Evolutionary conservation across 2,888 invertebrate species (phyloP).

Genomic region (Diplazon laetatorius): DNA sequence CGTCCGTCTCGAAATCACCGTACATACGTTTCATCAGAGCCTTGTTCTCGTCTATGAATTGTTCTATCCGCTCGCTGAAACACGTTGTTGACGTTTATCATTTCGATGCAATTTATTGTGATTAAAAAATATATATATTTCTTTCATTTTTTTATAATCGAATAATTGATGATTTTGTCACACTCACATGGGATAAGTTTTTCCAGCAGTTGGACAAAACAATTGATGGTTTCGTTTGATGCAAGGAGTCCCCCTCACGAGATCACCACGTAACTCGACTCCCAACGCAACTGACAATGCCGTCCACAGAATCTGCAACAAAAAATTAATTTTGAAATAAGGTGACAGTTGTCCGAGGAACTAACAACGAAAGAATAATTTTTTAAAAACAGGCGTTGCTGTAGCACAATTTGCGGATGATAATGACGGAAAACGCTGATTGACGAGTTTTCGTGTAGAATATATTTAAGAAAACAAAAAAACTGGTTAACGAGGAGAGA

Average conservation of each 20-base stretch:
- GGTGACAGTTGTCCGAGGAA: too few species aligned
- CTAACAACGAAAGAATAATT: conserved; percentile 62
- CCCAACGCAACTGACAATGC: conserved; percentile 94
- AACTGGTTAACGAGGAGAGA: neutral
- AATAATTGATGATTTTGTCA: too few species aligned
- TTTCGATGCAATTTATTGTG: too few species aligned
- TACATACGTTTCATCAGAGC: conserved; percentile 97
- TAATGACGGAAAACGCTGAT: neutral
- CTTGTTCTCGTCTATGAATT: conserved; percentile 97
- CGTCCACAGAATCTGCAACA: conserved; percentile 93
- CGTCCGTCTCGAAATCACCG: conserved; percentile 91
- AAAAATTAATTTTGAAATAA: conserved; percentile 47
- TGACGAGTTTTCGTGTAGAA: conserved; percentile 16
- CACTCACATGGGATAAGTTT: conserved; percentile 95
- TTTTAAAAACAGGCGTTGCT: neutral
- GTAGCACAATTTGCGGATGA: too few species aligned
- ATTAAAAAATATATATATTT: too few species aligned
- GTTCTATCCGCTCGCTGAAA: conserved; percentile 93
- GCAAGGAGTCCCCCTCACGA: conserved; percentile 94
- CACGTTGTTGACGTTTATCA: neutral
- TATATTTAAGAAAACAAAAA: too few species aligned
- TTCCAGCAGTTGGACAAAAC: conserved; percentile 95
- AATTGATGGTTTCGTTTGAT: conserved; percentile 94
- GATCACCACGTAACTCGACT: conserved; percentile 93
- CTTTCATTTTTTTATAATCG: too few species aligned